phyloP scores from a whole-genome alignment of 2,113 vertebrate genomes.

The Benitochromis conjunctus region DNA sequence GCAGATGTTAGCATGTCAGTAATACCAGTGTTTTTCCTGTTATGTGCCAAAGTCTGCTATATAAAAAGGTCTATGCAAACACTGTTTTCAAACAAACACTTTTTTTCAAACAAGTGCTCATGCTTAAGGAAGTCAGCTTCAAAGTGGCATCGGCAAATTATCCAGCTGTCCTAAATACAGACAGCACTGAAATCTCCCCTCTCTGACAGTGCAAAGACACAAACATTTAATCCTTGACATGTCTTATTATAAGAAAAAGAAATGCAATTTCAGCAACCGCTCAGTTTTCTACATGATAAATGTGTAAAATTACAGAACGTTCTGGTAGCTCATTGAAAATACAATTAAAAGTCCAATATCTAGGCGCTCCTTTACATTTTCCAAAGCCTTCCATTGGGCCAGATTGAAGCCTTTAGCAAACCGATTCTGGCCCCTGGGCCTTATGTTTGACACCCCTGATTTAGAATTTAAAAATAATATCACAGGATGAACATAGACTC shows the following conservation, averaged over 20 bases:
- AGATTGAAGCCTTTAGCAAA: background rate
- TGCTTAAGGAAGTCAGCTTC: background rate
- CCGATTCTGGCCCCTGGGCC: background rate
- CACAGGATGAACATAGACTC: background rate
- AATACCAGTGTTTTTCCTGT: background rate
- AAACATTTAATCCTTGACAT: accelerated
- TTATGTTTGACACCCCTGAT: background rate
- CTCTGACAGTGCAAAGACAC: background rate
- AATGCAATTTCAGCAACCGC: background rate
- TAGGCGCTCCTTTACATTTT: background rate
- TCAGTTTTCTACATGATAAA: background rate
- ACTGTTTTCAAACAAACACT: background rate
- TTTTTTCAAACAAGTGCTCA: background rate
- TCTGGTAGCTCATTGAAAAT: background rate
- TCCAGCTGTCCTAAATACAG: background rate
- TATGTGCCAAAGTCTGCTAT: background rate
- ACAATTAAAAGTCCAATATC: background rate
- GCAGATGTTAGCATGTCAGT: background rate
- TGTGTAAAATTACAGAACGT: background rate
- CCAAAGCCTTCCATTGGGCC: background rate
- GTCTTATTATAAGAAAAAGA: background rate
- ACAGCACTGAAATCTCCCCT: background rate
- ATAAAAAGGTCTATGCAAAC: background rate
- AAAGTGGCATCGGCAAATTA: background rate
- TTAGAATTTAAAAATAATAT: accelerated